Base-by-base conservation (phyloP, 2,888 invertebrate species). In the Campoletis raptor region DNA sequence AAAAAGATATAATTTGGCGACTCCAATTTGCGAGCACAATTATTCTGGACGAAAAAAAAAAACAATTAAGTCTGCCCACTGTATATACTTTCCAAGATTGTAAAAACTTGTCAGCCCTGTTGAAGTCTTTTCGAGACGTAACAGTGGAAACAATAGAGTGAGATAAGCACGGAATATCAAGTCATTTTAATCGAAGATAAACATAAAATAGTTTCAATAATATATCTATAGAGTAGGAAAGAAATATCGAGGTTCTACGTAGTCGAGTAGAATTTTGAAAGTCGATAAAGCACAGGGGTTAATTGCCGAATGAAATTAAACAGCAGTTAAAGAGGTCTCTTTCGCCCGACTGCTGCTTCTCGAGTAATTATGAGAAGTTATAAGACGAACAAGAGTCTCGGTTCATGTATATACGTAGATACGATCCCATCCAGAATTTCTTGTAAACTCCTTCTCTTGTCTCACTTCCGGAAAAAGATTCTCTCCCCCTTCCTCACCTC, bases 301-400 rank as follows among this genome's bases (percentile, higher is more conserved):
- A 93, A 93, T 93, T 92, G 92, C 90, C 91, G 91, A 93, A 93
- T 92, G 90, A 92, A 94, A 93, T 93, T 92, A 93, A 93, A 92
- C 91, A 91, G 93, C 91, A 92, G 92, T 94, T 94, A 92, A 92
- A 93, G 91, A 79, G 66, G 72, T 70, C 80, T 79, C 83, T 87
- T 76, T 61, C 67, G 24, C 37, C 57, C 77, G 81, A 81, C 82
- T 85, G 72, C 77, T 81, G 81, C 78, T 85, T 72, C 85, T 90
- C 89, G 90, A 92, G 93, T 92, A 94, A 93, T 93, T 93, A 92
- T 93, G 93, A 93, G 92, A 93, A 92, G 92, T 92, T 93, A 92
- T 92, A 92, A 92, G 91, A 90, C 90, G 90, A 88, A 80, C 70
- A 61, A 77, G 79, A 76, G 52, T 64, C 52, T 42, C 54, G 40